Evolutionary conservation across 23 tunicate genomes (phyloP).

Genomic region (Botrylloides violaceus): DNA sequence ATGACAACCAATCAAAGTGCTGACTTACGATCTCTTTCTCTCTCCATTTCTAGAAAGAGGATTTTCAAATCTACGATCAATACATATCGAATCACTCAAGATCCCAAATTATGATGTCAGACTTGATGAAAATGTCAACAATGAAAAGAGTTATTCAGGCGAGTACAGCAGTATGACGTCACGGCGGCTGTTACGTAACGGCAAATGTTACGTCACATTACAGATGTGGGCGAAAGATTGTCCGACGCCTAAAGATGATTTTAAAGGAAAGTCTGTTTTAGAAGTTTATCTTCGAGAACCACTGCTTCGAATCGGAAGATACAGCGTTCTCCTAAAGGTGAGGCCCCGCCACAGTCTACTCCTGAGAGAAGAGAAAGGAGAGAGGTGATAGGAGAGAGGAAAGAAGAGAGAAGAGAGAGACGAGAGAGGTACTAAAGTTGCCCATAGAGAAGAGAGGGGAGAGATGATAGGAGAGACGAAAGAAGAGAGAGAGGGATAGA

Average conservation of each 20-base stretch:
- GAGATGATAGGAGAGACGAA: too few species aligned
- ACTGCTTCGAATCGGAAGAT: constrained; percentile 36
- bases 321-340: constrained; percentile 59
- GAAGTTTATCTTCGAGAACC: constrained; percentile 42
- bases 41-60: constrained; percentile 42
- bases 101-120: constrained; percentile 62
- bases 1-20: too few species aligned
- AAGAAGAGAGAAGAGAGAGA: too few species aligned
- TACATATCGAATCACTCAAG: constrained; percentile 62
- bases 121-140: constrained; percentile 47
- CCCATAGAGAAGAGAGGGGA: too few species aligned
- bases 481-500: too few species aligned
- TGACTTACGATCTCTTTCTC: background rate
- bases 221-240: constrained; percentile 43
- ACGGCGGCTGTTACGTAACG: background rate
- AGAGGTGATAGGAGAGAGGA: too few species aligned
- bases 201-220: background rate
- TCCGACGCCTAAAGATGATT: constrained; percentile 3
- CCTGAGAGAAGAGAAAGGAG: too few species aligned
- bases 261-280: constrained; percentile 21
- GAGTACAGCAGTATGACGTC: too few species aligned
- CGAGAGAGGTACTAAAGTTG: too few species aligned
- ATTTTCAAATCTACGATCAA: constrained; percentile 55
- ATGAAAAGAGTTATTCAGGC: constrained; percentile 42
- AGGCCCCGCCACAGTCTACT: too few species aligned